Base-by-base conservation (phyloP, 2,797 vertebrate species). In the Prionace glauca region DNA sequence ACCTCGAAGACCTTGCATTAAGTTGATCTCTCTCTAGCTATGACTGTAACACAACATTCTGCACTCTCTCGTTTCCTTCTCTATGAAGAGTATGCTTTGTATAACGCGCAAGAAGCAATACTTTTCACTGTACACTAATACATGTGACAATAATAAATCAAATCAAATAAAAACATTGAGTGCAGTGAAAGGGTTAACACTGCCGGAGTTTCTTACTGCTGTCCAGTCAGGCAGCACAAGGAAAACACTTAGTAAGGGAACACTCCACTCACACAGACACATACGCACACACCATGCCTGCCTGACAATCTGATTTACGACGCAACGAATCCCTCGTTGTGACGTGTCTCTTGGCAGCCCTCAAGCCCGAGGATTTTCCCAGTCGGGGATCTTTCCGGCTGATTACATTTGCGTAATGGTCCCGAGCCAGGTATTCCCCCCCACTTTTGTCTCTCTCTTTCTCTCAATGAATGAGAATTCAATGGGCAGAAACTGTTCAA, bases 331-430 rank as follows among this genome's bases (percentile, higher is more conserved):
- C 90, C n/a, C 65, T 92, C 65, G 12, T 50, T 24, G 2, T 92
- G 90, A 69, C 90, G 90, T 92, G n/a, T 65, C 65, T 92, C 41
- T 92, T 92, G 90, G 90, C 90, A 92, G 65, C 90, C 36, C 90
- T 92, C 65, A 69, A 41, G 18, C 65, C 24, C 65, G 9, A 92
- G 90, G 90, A 92, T 92, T 92, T 92, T 92, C 90, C 90, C 90
- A 92, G 62, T 41, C 90, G 62, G 90, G 65, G 90, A 69, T 24
- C 90, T 67, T 92, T 92, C 90, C n/a, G 36, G 90, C 65, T 92
- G n/a, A 67, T 67, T 92, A 41, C 90, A 41, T 69, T 22, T 69
- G n/a, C n/a, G 90, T 41, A 69, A 92, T 92, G 65, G 62, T 92
- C 90, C 69, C 65, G 24, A 69, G 65, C 62, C 65, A 92, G 90